These are phyloP conservation scores for Meloe dianella DNA, from an alignment of 2,888 invertebrate species.

Conservation along the genomic window DNA sequence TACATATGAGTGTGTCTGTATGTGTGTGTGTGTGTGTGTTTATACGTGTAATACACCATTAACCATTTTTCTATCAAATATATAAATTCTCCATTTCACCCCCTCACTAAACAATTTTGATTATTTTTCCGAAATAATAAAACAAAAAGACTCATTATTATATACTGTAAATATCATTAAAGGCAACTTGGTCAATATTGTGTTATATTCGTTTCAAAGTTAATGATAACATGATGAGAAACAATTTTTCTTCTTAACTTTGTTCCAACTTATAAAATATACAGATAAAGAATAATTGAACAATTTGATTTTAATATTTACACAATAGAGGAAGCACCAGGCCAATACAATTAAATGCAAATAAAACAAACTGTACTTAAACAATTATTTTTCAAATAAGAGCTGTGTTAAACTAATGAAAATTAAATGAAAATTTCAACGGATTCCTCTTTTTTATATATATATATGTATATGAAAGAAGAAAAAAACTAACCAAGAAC, in stretches of 20 bases:
- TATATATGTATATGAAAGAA: too few species aligned
- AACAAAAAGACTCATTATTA: slow-evolving; percentile 30
- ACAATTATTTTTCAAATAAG: too few species aligned
- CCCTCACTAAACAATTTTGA: not conserved
- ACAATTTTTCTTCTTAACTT: slow-evolving; percentile 29
- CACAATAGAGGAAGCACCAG: slow-evolving; percentile 44
- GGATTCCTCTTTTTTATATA: not conserved
- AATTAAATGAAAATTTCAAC: not conserved
- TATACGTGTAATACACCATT: not conserved
- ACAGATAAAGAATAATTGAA: slow-evolving; percentile 25
- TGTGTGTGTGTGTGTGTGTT: not conserved
- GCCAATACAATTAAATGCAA: slow-evolving; percentile 16
- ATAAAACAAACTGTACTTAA: too few species aligned
- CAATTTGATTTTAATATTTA: slow-evolving; percentile 36
- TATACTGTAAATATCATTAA: slow-evolving; percentile 51
- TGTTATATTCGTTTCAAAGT: slow-evolving; percentile 40
- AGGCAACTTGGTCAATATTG: slow-evolving; percentile 52
- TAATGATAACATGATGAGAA: slow-evolving; percentile 25
- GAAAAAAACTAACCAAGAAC: not conserved
- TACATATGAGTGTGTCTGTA: not conserved
- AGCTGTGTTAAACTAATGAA: too few species aligned
- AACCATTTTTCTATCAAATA: slow-evolving; percentile 10
- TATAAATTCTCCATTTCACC: slow-evolving; percentile 7
- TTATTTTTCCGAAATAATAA: not conserved
- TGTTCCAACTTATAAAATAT: slow-evolving; percentile 26